Evolutionary conservation across 2,113 vertebrate genomes (phyloP).

Genomic region (Sminthopsis crassicaudata): DNA sequence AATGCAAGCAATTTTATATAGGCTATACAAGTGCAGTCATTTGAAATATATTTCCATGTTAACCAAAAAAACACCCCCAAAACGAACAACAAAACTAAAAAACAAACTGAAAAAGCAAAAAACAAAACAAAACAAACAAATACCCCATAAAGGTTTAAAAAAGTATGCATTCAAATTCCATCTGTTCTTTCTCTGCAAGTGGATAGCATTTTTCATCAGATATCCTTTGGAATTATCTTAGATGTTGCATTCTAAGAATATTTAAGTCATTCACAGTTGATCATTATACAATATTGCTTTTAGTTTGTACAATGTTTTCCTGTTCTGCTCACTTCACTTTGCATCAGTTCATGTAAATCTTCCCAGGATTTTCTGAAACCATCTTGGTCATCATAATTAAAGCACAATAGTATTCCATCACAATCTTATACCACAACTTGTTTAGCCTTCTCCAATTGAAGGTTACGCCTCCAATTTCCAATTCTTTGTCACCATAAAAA

Average conservation of each 20-base stretch:
- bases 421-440: neutral
- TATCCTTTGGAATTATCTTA: neutral
- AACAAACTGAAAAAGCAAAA: too few species aligned
- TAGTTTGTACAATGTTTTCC: neutral
- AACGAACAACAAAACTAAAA: too few species aligned
- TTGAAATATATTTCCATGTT: neutral
- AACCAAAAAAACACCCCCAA: neutral
- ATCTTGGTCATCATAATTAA: too few species aligned
- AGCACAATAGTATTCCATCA: neutral
- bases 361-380: too few species aligned
- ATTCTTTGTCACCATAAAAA: neutral
- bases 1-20: neutral
- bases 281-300: neutral
- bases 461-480: neutral
- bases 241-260: neutral
- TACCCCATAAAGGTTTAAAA: neutral
- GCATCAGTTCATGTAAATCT: neutral
- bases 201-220: neutral
- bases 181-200: neutral
- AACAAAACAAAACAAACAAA: too few species aligned
- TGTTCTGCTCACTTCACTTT: neutral
- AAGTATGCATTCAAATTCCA: neutral
- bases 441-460: neutral
- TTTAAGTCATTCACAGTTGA: neutral
- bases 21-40: neutral